phyloP scores from a whole-genome alignment of 2,113 vertebrate genomes.

The Leucopsar rothschildi region DNA sequence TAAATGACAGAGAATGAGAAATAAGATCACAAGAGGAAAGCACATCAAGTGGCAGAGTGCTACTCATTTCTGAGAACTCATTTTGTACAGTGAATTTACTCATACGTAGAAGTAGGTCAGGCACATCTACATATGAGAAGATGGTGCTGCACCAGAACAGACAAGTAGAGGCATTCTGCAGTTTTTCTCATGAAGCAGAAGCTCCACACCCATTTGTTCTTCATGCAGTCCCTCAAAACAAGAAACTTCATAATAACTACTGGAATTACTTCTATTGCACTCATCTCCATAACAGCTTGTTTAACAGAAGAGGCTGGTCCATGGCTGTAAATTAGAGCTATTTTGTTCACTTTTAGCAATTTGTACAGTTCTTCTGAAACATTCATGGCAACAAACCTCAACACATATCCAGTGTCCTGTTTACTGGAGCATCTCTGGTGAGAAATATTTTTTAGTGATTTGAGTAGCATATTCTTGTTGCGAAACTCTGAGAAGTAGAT shows the following conservation, averaged over 20 bases:
- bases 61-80: not conserved
- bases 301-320: not conserved
- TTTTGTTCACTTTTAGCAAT: constrained; percentile 33
- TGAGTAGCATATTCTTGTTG: not conserved
- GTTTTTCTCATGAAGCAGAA: not conserved
- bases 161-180: not conserved
- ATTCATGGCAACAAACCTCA: constrained; percentile 62
- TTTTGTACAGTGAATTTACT: not conserved
- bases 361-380: constrained; percentile 60
- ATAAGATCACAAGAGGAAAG: not conserved
- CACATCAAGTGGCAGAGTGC: not conserved
- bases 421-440: not conserved
- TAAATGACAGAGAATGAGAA: not conserved
- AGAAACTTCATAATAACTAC: not conserved
- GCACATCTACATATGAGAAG: not conserved
- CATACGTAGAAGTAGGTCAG: not conserved
- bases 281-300: constrained; percentile 53
- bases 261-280: constrained; percentile 20
- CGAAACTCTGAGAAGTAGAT: constrained; percentile 54
- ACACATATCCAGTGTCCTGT: constrained; percentile 26
- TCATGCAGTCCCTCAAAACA: not conserved
- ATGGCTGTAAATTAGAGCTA: constrained; percentile 55
- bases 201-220: not conserved
- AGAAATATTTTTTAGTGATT: not conserved
- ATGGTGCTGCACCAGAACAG: not conserved